A percentile compares a stretch with the other conserved stretches of the same genome.
phyloP scores from a whole-genome alignment of 2,113 vertebrate genomes.

The Eupsittula cactorum region DNA sequence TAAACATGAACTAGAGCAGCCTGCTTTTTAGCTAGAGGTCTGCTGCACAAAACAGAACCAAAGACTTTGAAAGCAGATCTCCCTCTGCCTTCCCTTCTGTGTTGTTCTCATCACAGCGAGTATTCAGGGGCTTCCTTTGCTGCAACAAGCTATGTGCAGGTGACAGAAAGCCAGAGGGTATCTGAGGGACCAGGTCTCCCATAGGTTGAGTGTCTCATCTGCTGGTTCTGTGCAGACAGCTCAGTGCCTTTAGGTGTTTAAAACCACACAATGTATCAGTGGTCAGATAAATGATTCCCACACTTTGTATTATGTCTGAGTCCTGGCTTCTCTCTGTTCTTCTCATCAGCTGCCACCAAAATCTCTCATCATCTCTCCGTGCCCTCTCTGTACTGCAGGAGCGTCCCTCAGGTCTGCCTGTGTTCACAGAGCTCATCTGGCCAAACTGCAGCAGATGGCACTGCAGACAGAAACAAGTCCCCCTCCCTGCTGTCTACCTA shows the following conservation, averaged over 20 bases:
- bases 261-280: not conserved
- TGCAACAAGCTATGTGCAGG: not conserved
- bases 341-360: not conserved
- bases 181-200: not conserved
- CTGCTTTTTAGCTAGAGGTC: not conserved
- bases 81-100: not conserved
- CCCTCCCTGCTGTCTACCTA: not conserved
- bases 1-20: not conserved
- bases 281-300: accelerated
- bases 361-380: not conserved
- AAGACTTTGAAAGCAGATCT: not conserved
- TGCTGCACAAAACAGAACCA: not conserved
- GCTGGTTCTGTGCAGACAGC: not conserved
- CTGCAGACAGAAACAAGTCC: not conserved
- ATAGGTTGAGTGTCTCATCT: not conserved
- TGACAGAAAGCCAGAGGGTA: not conserved
- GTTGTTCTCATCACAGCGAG: not conserved
- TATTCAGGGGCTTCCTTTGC: not conserved
- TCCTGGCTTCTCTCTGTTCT: not conserved
- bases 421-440: not conserved
- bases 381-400: not conserved
- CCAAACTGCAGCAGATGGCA: not conserved
- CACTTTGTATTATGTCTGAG: not conserved
- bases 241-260: not conserved
- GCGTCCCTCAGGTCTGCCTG: not conserved